Percentiles rank a stretch among this genome's conserved stretches.
These are phyloP conservation scores for Phortica variegata DNA, from an alignment of 1,140 invertebrate species.

Conservation along the genomic window DNA sequence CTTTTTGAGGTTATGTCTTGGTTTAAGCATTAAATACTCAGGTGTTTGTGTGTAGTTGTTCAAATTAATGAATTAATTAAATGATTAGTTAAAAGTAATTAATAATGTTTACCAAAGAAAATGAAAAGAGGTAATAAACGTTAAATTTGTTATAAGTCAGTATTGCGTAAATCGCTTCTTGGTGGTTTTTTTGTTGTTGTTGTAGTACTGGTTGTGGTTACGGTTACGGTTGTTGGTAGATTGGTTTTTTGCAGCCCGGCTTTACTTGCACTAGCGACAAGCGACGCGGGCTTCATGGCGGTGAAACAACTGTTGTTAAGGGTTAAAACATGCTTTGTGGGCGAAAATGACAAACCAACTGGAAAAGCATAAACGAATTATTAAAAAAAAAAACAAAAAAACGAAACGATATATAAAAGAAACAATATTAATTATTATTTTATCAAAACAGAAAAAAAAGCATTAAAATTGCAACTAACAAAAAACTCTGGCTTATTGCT, in stretches of 20 bases:
- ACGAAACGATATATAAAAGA: conserved; percentile 5
- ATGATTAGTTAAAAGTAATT: too few species aligned
- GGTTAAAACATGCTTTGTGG: conserved; percentile 51
- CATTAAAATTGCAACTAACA: too few species aligned
- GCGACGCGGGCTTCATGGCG: conserved; percentile 11
- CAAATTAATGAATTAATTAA: too few species aligned
- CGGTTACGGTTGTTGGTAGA: conserved; percentile 14
- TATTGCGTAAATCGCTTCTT: background rate
- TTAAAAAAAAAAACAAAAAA: conserved; percentile 1
- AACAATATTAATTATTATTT: too few species aligned
- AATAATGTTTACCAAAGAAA: conserved; percentile 1
- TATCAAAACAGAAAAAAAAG: too few species aligned
- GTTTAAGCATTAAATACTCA: too few species aligned
- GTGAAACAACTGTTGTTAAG: conserved; percentile 49
- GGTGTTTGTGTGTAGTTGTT: too few species aligned
- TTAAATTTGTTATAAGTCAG: background rate
- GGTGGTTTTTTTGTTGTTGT: background rate
- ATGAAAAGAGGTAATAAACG: background rate
- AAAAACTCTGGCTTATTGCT: too few species aligned
- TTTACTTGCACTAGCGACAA: conserved; percentile 14
- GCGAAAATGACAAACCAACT: conserved; percentile 49
- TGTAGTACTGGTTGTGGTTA: conserved; percentile 10
- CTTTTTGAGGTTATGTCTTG: too few species aligned
- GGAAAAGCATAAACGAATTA: conserved; percentile 44
- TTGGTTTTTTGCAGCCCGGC: conserved; percentile 12